phyloP scores from a whole-genome alignment of 2,113 vertebrate species.

The Blennius ocellaris region DNA sequence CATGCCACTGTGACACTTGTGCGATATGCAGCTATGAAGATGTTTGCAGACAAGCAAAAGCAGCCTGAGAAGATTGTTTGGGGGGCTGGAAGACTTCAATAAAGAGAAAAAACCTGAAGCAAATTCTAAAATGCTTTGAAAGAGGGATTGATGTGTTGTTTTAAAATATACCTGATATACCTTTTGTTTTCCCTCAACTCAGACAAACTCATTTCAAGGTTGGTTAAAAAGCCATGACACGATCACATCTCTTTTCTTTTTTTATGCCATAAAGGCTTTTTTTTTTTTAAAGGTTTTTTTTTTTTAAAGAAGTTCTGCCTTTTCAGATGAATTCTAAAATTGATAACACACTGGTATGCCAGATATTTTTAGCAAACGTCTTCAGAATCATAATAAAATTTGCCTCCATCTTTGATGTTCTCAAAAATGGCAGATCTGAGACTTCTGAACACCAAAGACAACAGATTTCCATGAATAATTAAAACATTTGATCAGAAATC shows the following conservation, averaged over 20 bases:
- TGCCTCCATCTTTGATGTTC: not conserved
- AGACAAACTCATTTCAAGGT: too few species aligned
- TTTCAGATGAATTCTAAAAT: too few species aligned
- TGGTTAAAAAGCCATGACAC: too few species aligned
- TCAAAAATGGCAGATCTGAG: not conserved
- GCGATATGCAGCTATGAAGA: conserved; percentile 20
- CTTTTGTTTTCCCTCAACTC: too few species aligned
- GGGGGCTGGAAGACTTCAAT: conserved; percentile 13
- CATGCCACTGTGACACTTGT: conserved; percentile 28
- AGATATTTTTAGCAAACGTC: too few species aligned
- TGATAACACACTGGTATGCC: too few species aligned
- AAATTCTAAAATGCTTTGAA: not conserved
- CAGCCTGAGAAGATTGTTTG: conserved; percentile 17
- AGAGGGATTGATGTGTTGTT: too few species aligned
- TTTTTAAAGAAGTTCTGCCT: too few species aligned
- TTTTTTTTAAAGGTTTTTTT: too few species aligned
- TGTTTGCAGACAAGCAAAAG: conserved; percentile 28
- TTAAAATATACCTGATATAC: too few species aligned
- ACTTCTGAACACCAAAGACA: not conserved
- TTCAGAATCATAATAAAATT: not conserved
- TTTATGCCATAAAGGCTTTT: too few species aligned
- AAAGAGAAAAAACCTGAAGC: conserved; percentile 6
- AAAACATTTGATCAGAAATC: not conserved
- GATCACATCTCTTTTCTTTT: too few species aligned
- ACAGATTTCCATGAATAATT: not conserved